Conservation (phyloP, 2,888 invertebrate species). For the Cephus rjabovi region DNA sequence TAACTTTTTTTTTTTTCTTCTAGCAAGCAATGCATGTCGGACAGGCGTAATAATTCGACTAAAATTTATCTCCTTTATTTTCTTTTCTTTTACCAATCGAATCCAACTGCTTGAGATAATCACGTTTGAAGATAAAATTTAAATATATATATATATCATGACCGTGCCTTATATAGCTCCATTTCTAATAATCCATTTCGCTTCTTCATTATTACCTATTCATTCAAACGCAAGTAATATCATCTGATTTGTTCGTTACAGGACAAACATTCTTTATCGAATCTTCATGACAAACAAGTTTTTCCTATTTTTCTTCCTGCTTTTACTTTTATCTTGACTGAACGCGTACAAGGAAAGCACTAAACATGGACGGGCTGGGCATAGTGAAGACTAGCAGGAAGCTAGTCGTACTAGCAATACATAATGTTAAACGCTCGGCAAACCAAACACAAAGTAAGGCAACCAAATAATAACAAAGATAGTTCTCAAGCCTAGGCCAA, state of each 20-base stretch:
- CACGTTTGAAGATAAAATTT: not conserved
- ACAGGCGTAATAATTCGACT: slow-evolving; percentile 16
- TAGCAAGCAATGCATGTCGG: slow-evolving; percentile 32
- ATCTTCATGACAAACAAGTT: not conserved
- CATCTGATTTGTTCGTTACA: not conserved
- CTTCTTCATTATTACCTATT: not conserved
- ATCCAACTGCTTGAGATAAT: not conserved
- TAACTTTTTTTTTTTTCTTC: slow-evolving; percentile 21
- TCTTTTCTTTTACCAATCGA: not conserved
- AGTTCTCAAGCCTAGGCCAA: slow-evolving; percentile 36
- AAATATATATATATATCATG: not conserved
- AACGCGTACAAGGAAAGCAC: slow-evolving; percentile 49
- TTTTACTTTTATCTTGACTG: slow-evolving; percentile 9
- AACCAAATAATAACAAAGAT: slow-evolving; percentile 31
- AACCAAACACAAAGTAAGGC: slow-evolving; percentile 39
- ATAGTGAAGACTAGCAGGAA: slow-evolving; percentile 58
- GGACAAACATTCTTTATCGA: not conserved
- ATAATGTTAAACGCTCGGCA: slow-evolving; percentile 25
- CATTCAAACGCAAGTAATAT: not conserved
- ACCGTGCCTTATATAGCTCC: not conserved
- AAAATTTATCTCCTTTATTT: not conserved
- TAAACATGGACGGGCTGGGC: slow-evolving; percentile 61
- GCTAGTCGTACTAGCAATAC: slow-evolving; percentile 56
- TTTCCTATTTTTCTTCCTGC: not conserved
- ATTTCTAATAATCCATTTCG: not conserved